Evolutionary conservation across 2,113 vertebrate genomes (phyloP).

Genomic region (Sigmodon hispidus): DNA sequence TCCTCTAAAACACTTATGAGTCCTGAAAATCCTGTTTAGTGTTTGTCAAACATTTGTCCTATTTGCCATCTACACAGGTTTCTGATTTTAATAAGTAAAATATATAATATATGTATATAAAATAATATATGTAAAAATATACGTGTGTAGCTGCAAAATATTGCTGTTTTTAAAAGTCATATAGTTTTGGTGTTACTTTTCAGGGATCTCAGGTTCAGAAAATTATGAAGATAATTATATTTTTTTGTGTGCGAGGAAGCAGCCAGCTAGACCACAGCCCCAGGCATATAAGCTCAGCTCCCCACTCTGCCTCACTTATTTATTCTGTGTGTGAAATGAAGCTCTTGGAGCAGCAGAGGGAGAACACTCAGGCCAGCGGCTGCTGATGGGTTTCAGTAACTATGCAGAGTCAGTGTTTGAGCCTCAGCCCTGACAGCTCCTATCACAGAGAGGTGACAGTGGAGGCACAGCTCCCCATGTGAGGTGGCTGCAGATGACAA

Average conservation of each 20-base stretch:
- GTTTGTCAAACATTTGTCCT: constrained; percentile 24
- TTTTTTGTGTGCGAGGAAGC: constrained; percentile 25
- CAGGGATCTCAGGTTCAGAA: constrained; percentile 39
- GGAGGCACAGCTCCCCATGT: neutral
- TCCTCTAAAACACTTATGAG: neutral
- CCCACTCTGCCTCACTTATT: constrained; percentile 31
- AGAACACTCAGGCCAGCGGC: neutral
- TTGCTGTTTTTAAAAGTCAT: constrained; percentile 3
- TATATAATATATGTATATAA: neutral
- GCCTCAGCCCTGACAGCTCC: constrained; percentile 52
- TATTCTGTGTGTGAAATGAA: constrained; percentile 52
- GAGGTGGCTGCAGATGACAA: constrained; percentile 58
- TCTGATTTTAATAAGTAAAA: constrained; percentile 57
- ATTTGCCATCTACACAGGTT: neutral
- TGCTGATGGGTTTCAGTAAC: constrained; percentile 41
- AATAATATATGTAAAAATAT: neutral
- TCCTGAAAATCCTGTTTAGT: constrained; percentile 16
- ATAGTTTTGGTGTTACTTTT: constrained; percentile 37
- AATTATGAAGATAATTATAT: constrained; percentile 68
- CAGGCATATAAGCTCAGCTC: constrained; percentile 44
- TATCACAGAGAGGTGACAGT: constrained; percentile 40
- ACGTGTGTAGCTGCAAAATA: neutral
- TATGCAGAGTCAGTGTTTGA: neutral
- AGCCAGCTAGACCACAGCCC: constrained; percentile 42
- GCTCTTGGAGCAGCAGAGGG: neutral